Evolutionary conservation across 1,140 invertebrate species (phyloP).

Genomic region (Penaeus japonicus): DNA sequence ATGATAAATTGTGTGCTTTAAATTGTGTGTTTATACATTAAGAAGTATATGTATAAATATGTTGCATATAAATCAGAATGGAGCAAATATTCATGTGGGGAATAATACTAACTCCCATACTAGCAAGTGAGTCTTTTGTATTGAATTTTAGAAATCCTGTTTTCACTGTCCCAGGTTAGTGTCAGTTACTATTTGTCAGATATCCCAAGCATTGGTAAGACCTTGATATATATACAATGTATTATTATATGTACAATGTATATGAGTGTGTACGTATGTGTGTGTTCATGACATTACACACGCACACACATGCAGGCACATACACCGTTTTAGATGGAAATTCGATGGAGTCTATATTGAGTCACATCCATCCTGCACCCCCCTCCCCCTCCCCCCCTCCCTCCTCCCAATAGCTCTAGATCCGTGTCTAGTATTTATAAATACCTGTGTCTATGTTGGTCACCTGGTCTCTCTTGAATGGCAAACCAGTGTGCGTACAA

Average conservation of each 20-base stretch:
- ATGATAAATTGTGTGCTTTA: conserved; percentile 6
- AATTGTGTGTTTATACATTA: conserved; percentile 17
- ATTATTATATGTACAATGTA: background rate
- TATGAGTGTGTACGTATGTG: background rate
- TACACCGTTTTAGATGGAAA: background rate
- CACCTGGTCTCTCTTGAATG: conserved; percentile 16
- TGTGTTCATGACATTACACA: background rate
- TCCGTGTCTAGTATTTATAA: conserved; percentile 52
- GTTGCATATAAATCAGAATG: too few relatives aligned
- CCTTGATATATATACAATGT: background rate
- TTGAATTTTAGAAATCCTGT: too few relatives aligned
- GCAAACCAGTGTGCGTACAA: conserved; percentile 41
- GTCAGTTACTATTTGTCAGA: too few relatives aligned
- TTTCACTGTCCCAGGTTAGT: too few relatives aligned
- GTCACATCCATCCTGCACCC: conserved; percentile 49
- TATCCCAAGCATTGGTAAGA: too few relatives aligned
- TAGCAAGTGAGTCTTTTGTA: too few relatives aligned
- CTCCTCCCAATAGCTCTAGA: conserved; percentile 41
- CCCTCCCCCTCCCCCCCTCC: conserved; percentile 22
- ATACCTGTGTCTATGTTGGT: conserved; percentile 45
- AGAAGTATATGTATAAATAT: conserved; percentile 14
- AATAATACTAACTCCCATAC: too few relatives aligned
- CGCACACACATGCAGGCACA: conserved; percentile 16
- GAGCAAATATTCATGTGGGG: too few relatives aligned
- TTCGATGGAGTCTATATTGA: conserved; percentile 34